Evolutionary conservation across 35 echinoderm and acorn worm species (phyloP), one percentile per base, ranked within the genome.

Genomic region (Heliocidaris erythrogramma): DNA sequence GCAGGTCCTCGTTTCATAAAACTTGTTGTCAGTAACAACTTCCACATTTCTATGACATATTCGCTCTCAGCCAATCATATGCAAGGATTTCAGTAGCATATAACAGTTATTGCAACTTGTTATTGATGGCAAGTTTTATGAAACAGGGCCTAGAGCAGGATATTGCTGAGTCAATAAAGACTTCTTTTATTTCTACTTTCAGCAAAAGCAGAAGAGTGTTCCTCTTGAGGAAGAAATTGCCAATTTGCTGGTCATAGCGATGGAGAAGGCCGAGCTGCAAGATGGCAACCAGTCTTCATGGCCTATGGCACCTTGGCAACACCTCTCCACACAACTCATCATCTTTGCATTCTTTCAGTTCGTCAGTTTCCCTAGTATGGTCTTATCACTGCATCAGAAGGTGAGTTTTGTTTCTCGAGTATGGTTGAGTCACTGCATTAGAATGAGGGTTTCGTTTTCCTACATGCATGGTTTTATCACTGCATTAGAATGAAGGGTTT

Each of bases 281-380:
- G 96, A 97, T 9, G 90, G 53, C 87, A 94, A 88, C 2, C 86
- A 86, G 12, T 86, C 92, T 31, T 88, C 92, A 30, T 93, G 94
- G 47, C 90, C 96, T 17, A 94, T 96, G 49, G 90, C 94, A 17
- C 94, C 97, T 50, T 99, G 98, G 98, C 98, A 97, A 87, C 98
- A 97, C 91, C 96, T 99, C 27, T 99, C 98, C 18, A 99, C 97
- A 60, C 98, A 99, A 56, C 95, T 99, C 32, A 99, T 99, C 95
- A 96, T 99, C 94, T 99, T 99, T 95, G 97, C 96, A 10, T 92
- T 99, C 29, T 99, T 99, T 32, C 97, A 99, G 65, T 99, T 99
- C 97, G 97, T 96, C 85, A 97, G 97, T 86, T 99, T 99, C 92
- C 97, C 98, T 85, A 95, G 97, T 32, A 97, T 99, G 95, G 98